These are phyloP conservation scores for Pseudorhombus dupliciocellatus DNA, from an alignment of 2,113 vertebrate genomes.

Conservation along the genomic window DNA sequence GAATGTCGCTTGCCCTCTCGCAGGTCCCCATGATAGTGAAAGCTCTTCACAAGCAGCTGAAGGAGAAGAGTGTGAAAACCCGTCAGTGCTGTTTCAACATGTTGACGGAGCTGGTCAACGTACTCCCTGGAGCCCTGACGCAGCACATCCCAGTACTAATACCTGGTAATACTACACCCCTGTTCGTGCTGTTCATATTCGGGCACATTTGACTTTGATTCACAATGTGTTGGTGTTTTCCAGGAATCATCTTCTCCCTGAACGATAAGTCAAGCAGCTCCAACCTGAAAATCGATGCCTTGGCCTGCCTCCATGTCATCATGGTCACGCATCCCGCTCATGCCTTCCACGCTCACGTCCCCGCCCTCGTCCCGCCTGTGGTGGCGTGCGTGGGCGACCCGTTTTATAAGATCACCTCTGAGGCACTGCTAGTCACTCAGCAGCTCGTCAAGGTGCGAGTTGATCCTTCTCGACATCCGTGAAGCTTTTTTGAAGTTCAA, in stretches of 20 bases:
- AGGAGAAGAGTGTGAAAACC: slow-evolving; percentile 98
- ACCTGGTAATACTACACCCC: slow-evolving; percentile 83
- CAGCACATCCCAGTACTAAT: slow-evolving; percentile 95
- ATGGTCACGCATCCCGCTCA: slow-evolving; percentile 96
- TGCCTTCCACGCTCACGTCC: slow-evolving; percentile 97
- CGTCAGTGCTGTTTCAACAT: slow-evolving; percentile 99
- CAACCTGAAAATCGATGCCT: slow-evolving; percentile 97
- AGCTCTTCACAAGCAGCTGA: slow-evolving; percentile 98
- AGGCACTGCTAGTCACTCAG: slow-evolving; percentile 96
- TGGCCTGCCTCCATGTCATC: slow-evolving; percentile 96
- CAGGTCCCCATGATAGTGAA: slow-evolving; percentile 98
- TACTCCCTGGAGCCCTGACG: slow-evolving; percentile 94
- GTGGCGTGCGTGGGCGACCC: slow-evolving; percentile 98
- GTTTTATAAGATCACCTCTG: slow-evolving; percentile 99
- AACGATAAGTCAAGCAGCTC: slow-evolving; percentile 99
- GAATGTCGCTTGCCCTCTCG: slow-evolving; percentile 4
- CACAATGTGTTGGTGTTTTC: background rate
- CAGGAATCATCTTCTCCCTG: slow-evolving; percentile 98
- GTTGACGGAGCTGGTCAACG: slow-evolving; percentile 97
- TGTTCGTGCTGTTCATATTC: too few species aligned
- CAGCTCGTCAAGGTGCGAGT: slow-evolving; percentile 89
- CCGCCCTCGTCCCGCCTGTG: slow-evolving; percentile 93
- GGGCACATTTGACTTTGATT: too few species aligned
- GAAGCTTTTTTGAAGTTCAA: rapidly evolving
- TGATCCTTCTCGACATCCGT: background rate